Conservation (phyloP, 2,797 vertebrate species). For the Chaetodon trifasciatus region DNA sequence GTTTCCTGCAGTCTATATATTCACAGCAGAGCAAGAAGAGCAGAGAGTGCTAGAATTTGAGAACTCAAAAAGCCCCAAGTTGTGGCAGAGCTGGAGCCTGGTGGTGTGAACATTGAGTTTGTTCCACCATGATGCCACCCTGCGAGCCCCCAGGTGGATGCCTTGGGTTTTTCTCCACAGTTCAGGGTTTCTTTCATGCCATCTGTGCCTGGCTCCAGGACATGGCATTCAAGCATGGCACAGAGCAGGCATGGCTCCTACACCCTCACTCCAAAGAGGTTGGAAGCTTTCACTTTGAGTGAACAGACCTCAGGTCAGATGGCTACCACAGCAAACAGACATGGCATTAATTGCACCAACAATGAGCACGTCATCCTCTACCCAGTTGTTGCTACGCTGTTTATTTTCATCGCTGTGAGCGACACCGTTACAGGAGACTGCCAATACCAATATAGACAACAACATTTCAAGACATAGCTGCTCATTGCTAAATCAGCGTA, state of each 20-base stretch:
- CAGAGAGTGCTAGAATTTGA: conserved; percentile 22
- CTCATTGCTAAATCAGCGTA: conserved; percentile 31
- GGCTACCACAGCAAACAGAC: conserved; percentile 45
- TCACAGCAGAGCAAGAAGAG: conserved; percentile 35
- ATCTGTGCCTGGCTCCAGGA: conserved; percentile 80
- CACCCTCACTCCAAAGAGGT: conserved; percentile 51
- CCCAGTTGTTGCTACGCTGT: conserved; percentile 22
- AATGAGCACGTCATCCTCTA: conserved; percentile 30
- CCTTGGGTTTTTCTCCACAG: conserved; percentile 73
- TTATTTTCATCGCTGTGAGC: conserved; percentile 42
- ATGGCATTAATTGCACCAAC: conserved; percentile 38
- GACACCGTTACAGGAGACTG: conserved; percentile 25
- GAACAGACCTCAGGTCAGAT: conserved; percentile 64
- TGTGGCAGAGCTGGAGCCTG: conserved; percentile 53
- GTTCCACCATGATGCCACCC: conserved; percentile 71
- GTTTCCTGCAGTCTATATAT: conserved; percentile 21
- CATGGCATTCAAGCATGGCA: conserved; percentile 73
- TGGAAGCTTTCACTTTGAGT: conserved; percentile 60
- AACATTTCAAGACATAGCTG: conserved; percentile 27
- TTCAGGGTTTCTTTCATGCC: conserved; percentile 78
- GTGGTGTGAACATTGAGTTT: conserved; percentile 69
- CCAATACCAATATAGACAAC: conserved; percentile 32
- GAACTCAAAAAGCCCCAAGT: conserved; percentile 40
- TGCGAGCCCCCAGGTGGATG: conserved; percentile 69
- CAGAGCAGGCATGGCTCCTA: conserved; percentile 59